phyloP scores from a whole-genome alignment of 2,113 vertebrate genomes.

The Typhlomys cinereus region DNA sequence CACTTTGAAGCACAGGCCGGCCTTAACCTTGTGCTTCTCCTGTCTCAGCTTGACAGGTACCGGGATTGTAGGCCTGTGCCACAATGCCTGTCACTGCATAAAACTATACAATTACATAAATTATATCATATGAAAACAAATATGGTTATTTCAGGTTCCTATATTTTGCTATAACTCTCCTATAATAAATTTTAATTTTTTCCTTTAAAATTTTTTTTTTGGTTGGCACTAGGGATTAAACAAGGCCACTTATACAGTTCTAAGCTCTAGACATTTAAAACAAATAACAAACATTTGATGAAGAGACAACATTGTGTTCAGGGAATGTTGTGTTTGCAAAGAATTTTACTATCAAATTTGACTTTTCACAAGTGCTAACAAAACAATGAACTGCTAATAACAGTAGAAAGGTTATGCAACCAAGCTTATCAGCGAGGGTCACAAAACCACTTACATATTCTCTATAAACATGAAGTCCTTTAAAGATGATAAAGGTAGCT shows the following conservation, averaged over 20 bases:
- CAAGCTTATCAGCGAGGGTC: neutral
- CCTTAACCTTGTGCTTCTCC: neutral
- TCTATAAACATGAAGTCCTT: neutral
- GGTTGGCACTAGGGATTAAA: neutral
- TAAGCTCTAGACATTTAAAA: neutral
- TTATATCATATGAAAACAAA: slow-evolving; percentile 28
- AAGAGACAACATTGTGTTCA: no score
- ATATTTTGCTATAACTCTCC: neutral
- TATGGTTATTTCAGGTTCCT: neutral
- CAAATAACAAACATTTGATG: neutral
- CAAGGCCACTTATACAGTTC: neutral
- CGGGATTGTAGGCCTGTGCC: neutral
- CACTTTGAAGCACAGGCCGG: neutral
- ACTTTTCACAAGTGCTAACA: neutral
- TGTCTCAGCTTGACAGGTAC: neutral
- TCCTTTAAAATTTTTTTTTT: neutral
- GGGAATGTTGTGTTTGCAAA: no score
- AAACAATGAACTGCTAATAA: neutral
- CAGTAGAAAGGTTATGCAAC: neutral
- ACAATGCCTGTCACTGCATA: neutral
- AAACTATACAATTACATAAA: neutral
- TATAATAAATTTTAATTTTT: neutral
- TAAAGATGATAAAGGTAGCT: neutral
- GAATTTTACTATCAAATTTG: neutral
- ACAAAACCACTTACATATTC: neutral